A percentile compares a stretch with the other conserved stretches of the same genome.
phyloP scores from a whole-genome alignment of 2,113 vertebrate genomes.

The Chionomys nivalis region DNA sequence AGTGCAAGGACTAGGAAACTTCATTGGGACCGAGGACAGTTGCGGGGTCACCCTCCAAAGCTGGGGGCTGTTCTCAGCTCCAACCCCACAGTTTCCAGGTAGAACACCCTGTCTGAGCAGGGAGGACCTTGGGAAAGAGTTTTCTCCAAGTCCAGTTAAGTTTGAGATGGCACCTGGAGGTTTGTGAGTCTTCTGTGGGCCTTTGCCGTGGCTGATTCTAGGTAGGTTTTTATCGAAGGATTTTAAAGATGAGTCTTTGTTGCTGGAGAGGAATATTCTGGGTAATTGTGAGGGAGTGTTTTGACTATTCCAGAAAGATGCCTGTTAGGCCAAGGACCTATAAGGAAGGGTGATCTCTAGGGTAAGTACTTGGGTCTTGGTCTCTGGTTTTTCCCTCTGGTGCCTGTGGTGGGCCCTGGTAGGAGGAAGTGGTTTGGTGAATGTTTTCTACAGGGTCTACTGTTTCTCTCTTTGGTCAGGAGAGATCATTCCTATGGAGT shows the following conservation, averaged over 20 bases:
- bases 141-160: background rate
- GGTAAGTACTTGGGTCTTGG: fast-evolving
- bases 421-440: background rate
- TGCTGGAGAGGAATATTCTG: background rate
- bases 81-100: background rate
- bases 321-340: background rate
- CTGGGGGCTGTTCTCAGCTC: background rate
- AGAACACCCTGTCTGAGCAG: background rate
- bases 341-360: background rate
- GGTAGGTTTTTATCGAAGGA: background rate
- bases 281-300: background rate
- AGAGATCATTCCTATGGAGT: background rate
- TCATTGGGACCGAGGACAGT: background rate
- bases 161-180: background rate
- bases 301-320: background rate
- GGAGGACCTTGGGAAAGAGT: background rate
- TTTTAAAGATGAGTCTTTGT: background rate
- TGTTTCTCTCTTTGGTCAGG: background rate
- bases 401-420: too few relatives aligned
- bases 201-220: background rate
- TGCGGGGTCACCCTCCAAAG: background rate
- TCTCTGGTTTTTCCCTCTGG: background rate
- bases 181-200: background rate
- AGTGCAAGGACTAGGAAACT: too few relatives aligned
- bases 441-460: background rate